Conservation (phyloP, 23 tunicate genomes). For the Trididemnum clinides region DNA sequence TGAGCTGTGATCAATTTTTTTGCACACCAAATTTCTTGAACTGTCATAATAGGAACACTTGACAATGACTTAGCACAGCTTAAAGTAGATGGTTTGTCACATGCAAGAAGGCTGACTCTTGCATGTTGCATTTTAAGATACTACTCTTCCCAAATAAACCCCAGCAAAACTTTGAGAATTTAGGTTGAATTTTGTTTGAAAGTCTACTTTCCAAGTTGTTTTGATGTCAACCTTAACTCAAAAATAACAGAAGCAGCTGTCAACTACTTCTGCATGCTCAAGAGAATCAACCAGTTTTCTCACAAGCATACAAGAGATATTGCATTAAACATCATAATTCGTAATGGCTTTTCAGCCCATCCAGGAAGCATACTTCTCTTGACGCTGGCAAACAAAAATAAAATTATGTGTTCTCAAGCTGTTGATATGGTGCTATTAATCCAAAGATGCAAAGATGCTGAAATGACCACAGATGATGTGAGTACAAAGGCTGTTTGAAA, state of each 20-base stretch:
- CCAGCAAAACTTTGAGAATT: slow-evolving; percentile 1
- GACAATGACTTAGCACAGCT: slow-evolving; percentile 21
- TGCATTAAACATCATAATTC: neutral
- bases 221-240: slow-evolving; percentile 18
- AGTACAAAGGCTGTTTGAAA: neutral
- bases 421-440: slow-evolving; percentile 8
- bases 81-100: slow-evolving; percentile 33
- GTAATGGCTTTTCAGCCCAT: slow-evolving; percentile 24
- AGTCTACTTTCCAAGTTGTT: slow-evolving; percentile 40
- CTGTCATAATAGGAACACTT: slow-evolving; percentile 22
- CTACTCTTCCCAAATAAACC: neutral
- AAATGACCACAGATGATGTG: neutral
- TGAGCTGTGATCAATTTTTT: slow-evolving; percentile 32
- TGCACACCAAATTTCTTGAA: slow-evolving; percentile 24
- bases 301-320: slow-evolving; percentile 5
- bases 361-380: slow-evolving; percentile 16
- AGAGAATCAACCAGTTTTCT: slow-evolving; percentile 14
- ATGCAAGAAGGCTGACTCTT: no score
- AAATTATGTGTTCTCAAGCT: neutral
- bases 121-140: slow-evolving; percentile 25
- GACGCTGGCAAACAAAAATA: slow-evolving; percentile 14
- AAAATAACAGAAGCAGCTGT: neutral
- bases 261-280: slow-evolving; percentile 12
- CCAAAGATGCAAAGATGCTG: neutral
- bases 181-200: neutral